phyloP scores from a whole-genome alignment of 1,140 invertebrate species.

The Penaeus indicus region DNA sequence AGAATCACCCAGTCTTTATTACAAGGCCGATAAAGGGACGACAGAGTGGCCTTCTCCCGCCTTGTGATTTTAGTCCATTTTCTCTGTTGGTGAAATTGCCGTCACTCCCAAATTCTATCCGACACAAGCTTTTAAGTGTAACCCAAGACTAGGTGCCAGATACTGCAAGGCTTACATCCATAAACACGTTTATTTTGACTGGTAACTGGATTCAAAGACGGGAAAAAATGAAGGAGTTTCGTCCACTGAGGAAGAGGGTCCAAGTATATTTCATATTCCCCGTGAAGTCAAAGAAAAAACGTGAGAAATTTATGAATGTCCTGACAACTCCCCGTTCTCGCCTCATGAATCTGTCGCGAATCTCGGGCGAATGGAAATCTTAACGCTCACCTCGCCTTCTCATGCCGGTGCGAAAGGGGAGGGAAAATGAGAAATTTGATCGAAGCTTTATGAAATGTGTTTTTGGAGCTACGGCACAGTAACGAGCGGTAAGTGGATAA shows the following conservation, averaged over 20 bases:
- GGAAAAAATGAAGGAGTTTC: too few species aligned
- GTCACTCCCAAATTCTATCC: slow-evolving; percentile 58
- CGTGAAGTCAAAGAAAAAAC: too few species aligned
- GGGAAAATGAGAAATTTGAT: slow-evolving; percentile 3
- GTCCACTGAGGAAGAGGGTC: too few species aligned
- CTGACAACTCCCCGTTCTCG: slow-evolving; percentile 4
- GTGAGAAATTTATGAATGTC: background rate
- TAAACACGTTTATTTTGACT: background rate
- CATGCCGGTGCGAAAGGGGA: background rate
- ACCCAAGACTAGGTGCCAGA: slow-evolving; percentile 44
- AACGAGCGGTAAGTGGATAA: slow-evolving; percentile 58
- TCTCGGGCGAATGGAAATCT: background rate
- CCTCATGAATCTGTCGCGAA: background rate
- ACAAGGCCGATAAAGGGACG: background rate
- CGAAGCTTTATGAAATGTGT: slow-evolving; percentile 53
- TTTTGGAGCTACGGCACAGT: slow-evolving; percentile 44
- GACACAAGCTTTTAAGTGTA: slow-evolving; percentile 63
- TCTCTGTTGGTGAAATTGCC: slow-evolving; percentile 61
- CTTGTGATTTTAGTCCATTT: slow-evolving; percentile 63
- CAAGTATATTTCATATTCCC: too few species aligned
- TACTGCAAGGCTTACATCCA: background rate
- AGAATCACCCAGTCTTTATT: too few species aligned
- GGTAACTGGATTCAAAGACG: too few species aligned
- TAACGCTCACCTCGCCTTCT: background rate
- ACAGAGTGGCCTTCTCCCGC: slow-evolving; percentile 49